phyloP scores from a whole-genome alignment of 2,797 vertebrate genomes.

The Spatula clypeata region DNA sequence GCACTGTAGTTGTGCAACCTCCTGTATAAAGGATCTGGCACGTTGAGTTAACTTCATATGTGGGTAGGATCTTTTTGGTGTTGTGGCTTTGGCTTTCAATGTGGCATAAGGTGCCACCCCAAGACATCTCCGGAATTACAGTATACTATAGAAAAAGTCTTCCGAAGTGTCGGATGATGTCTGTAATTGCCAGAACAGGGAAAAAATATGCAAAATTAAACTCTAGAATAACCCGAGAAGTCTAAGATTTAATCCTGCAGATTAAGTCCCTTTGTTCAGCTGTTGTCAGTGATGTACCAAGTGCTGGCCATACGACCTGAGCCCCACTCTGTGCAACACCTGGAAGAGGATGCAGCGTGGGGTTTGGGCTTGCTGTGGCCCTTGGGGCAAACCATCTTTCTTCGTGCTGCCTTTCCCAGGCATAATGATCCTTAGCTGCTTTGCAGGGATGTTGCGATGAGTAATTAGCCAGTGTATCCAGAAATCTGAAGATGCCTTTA shows the following conservation, averaged over 20 bases:
- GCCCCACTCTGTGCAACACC: background rate
- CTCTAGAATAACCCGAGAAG: background rate
- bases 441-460: background rate
- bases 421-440: background rate
- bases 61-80: background rate
- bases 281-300: rapidly evolving
- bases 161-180: rapidly evolving
- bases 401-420: background rate
- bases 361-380: background rate
- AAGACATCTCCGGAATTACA: rapidly evolving
- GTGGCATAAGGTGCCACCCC: background rate
- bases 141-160: background rate
- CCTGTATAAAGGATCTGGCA: background rate
- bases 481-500: rapidly evolving
- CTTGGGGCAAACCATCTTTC: rapidly evolving
- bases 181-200: rapidly evolving
- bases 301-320: rapidly evolving
- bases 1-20: background rate
- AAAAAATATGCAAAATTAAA: background rate
- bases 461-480: rapidly evolving
- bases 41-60: rapidly evolving
- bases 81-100: rapidly evolving
- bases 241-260: background rate
- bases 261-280: background rate
- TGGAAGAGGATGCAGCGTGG: background rate